Evolutionary conservation across 2,113 vertebrate genomes (phyloP).

Genomic region (Aplodontia rufa): DNA sequence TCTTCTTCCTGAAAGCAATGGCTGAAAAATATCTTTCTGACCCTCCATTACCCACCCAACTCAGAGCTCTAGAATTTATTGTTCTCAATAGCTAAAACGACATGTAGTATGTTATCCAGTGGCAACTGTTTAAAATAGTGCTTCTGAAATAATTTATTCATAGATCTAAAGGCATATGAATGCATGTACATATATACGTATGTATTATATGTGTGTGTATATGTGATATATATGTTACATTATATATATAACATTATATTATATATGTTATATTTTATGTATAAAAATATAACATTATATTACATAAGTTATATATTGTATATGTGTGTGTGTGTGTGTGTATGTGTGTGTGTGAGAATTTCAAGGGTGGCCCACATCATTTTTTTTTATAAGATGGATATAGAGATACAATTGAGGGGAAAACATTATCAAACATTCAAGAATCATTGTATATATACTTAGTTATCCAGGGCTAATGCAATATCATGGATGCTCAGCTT

Average conservation of each 20-base stretch:
- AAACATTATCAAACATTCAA: no score
- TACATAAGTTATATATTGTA: no score
- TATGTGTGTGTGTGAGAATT: no score
- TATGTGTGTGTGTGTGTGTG: no score
- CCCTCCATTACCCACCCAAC: background rate
- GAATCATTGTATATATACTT: no score
- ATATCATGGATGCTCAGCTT: no score
- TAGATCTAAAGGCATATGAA: background rate
- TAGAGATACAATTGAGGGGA: no score
- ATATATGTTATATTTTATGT: background rate
- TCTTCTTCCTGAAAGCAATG: background rate
- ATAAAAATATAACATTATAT: no score
- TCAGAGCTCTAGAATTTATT: background rate
- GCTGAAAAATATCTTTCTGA: background rate
- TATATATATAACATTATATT: no score
- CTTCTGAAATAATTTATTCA: background rate
- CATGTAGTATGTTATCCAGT: background rate
- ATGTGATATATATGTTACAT: background rate
- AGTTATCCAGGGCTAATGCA: no score
- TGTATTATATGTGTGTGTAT: background rate
- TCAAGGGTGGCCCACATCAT: background rate
- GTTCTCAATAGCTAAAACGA: background rate
- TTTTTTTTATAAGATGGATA: no score
- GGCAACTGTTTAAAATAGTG: background rate
- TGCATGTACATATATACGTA: background rate